Evolutionary conservation across 2,888 invertebrate species (phyloP), one percentile per base, ranked within the genome.

Genomic region (Napeogenes sylphis): DNA sequence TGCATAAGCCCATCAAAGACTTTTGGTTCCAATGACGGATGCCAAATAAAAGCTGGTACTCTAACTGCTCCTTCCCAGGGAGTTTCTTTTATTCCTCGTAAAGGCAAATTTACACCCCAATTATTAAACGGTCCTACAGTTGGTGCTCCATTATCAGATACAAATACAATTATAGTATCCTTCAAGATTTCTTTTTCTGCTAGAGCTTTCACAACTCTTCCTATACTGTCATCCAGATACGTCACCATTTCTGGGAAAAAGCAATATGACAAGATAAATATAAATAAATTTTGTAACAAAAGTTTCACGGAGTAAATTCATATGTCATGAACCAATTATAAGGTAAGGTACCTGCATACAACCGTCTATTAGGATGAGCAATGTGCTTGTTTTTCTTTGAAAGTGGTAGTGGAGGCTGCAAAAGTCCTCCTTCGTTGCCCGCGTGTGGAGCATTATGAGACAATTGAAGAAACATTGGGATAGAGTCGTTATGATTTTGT

Each of bases 61-160:
- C 96, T 91, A 0, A 97, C 92, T 0, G 93, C 97, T 3, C 98
- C 98, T 84, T 98, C 98, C 93, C 95, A 97, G 0, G 96, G 90
- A 0, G 95, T 94, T 70, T 93, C 91, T 83, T 98, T 98, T 80
- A 94, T 95, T 21, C 96, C 96, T 78, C 94, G 91, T 0, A 96
- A 89, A 3, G 96, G 96, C 85, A 93, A 93, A 81, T 96, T 96
- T 4, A 95, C 94, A 0, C 94, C 96, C 69, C 93, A 92, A 80
- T 97, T 98, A 58, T 92, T 88, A 74, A 95, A 93, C 54, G 92
- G 79, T 0, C 96, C 97, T 55, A 92, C 90, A 0, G 96, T 94
- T 0, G 96, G 96, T 0, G 95, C 96, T 0, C 97, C 97, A 77
- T 98, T 98, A 79, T 98, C 98, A 5, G 97, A 95, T 68, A 95